phyloP scores from a whole-genome alignment of 2,113 vertebrate species.

The Agelaius tricolor region DNA sequence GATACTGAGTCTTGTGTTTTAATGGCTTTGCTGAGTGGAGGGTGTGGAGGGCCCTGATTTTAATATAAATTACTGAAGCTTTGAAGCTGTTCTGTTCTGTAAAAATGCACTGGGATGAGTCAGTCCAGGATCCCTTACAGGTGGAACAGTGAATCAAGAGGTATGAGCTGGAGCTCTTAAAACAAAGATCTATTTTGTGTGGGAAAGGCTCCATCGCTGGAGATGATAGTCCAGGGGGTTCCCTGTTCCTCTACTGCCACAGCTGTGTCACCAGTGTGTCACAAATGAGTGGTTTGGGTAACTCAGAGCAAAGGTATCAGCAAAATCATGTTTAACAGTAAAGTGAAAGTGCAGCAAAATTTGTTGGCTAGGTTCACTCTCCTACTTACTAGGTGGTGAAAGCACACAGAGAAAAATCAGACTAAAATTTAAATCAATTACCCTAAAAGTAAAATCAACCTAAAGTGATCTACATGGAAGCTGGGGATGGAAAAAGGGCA shows the following conservation, averaged over 20 bases:
- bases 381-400: background rate
- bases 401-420: background rate
- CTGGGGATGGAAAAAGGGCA: background rate
- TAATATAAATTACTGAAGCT: background rate
- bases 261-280: background rate
- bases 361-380: background rate
- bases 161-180: background rate
- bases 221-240: background rate
- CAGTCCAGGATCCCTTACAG: background rate
- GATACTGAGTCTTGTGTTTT: background rate
- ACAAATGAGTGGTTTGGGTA: background rate
- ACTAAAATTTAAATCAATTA: background rate
- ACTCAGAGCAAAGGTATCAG: background rate
- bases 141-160: background rate
- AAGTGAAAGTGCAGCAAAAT: background rate
- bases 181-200: background rate
- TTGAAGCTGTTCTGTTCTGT: background rate
- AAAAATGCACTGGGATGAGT: background rate
- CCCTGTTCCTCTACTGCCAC: background rate
- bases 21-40: background rate
- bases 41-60: background rate
- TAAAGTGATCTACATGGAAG: background rate
- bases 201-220: rapidly evolving
- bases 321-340: background rate
- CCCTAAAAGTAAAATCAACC: background rate